A percentile compares a stretch with the other conserved stretches of the same genome.
Conservation (phyloP, 2,113 vertebrate genomes). For the Probosciger aterrimus region DNA sequence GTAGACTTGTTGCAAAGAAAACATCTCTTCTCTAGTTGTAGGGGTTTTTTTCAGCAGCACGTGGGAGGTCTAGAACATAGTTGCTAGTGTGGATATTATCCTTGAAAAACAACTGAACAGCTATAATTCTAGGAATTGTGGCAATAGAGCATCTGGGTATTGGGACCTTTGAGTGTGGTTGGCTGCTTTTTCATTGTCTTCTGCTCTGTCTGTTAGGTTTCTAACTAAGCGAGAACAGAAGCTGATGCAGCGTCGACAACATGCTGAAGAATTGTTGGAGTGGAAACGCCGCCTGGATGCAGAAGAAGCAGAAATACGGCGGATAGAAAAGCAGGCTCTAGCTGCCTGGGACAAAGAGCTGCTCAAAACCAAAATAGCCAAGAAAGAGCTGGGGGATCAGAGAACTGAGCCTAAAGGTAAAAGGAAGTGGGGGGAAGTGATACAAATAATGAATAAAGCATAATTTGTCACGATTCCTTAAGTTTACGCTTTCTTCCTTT, state of each 20-base stretch:
- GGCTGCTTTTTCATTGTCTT: not conserved
- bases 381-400: slow-evolving; percentile 71
- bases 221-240: slow-evolving; percentile 95
- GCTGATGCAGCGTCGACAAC: slow-evolving; percentile 89
- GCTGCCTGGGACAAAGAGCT: slow-evolving; percentile 86
- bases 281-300: slow-evolving; percentile 91
- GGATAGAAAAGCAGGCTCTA: slow-evolving; percentile 91
- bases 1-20: not conserved
- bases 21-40: not conserved
- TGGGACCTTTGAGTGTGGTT: not conserved
- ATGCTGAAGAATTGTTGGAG: slow-evolving; percentile 90
- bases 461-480: not conserved
- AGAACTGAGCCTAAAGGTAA: slow-evolving; percentile 75
- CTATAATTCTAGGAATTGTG: not conserved
- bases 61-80: not conserved
- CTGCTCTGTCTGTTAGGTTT: slow-evolving; percentile 77
- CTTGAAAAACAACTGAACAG: not conserved
- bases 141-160: not conserved
- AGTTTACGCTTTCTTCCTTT: not conserved
- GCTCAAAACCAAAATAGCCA: slow-evolving; percentile 68
- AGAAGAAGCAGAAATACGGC: slow-evolving; percentile 88
- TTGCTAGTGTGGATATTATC: not conserved
- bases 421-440: not conserved
- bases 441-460: not conserved
- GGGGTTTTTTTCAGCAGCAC: not conserved